Conservation (phyloP, 2,888 invertebrate species). For the Drosophila buzzatii region DNA sequence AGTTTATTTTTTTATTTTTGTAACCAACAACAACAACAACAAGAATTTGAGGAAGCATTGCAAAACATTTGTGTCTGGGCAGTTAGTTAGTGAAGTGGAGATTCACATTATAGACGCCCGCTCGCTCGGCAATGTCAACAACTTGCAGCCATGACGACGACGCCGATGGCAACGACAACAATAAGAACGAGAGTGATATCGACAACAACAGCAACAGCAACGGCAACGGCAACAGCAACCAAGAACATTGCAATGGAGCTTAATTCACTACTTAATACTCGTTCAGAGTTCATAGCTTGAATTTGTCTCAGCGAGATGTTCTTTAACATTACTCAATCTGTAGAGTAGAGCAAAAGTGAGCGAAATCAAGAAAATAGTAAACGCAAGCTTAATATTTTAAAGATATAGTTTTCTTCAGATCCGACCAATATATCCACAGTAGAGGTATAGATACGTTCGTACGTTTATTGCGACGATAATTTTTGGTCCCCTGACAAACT, state of each 20-base stretch:
- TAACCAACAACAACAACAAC: slow-evolving; percentile 15
- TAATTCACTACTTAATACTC: background rate
- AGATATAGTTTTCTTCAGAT: too few relatives aligned
- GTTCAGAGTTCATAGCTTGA: background rate
- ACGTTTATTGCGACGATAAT: too few relatives aligned
- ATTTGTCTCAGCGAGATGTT: background rate
- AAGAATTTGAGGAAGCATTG: slow-evolving; percentile 3
- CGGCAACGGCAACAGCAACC: slow-evolving; percentile 13
- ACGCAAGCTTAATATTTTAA: too few relatives aligned
- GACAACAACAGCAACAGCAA: slow-evolving; percentile 23
- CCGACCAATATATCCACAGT: too few relatives aligned
- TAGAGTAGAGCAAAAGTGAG: background rate
- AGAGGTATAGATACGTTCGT: too few relatives aligned
- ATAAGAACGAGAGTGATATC: slow-evolving; percentile 29
- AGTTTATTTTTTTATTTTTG: slow-evolving; percentile 3
- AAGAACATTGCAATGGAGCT: background rate
- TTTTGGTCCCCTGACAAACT: too few relatives aligned
- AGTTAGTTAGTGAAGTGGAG: slow-evolving; percentile 65
- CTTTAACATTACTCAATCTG: background rate
- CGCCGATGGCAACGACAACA: slow-evolving; percentile 22
- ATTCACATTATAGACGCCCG: slow-evolving; percentile 76
- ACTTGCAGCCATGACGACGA: slow-evolving; percentile 77
- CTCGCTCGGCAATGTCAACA: slow-evolving; percentile 74
- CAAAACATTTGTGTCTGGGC: slow-evolving; percentile 36
- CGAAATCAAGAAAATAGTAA: background rate